These are phyloP conservation scores for Delphinus delphis DNA, from an alignment of 2,113 vertebrate genomes.

Conservation along the genomic window DNA sequence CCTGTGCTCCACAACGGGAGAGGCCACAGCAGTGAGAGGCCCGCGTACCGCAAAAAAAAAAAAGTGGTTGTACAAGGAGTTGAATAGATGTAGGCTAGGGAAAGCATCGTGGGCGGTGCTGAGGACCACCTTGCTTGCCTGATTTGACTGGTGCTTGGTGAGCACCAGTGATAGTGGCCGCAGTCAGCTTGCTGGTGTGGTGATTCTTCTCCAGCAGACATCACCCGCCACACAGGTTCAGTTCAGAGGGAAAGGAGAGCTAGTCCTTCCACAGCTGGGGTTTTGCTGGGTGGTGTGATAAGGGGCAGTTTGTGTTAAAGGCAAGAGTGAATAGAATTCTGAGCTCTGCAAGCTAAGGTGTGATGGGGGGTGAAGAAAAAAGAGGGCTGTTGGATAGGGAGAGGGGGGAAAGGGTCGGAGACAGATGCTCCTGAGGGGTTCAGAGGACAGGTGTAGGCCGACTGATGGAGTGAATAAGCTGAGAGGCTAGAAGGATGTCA, in stretches of 20 bases:
- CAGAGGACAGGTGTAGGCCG: background rate
- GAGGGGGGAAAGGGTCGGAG: background rate
- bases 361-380: background rate
- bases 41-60: too few relatives aligned
- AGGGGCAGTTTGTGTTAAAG: background rate
- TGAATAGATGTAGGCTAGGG: background rate
- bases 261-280: background rate
- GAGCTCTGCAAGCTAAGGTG: background rate
- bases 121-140: background rate
- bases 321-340: background rate
- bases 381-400: background rate
- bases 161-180: background rate
- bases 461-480: too few relatives aligned
- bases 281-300: background rate
- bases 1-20: too few relatives aligned
- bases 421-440: background rate
- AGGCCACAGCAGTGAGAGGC: too few relatives aligned
- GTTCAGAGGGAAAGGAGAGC: background rate
- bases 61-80: background rate
- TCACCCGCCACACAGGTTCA: rapidly evolving
- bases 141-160: background rate
- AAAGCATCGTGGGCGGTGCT: background rate
- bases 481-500: background rate
- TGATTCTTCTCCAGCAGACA: background rate
- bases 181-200: background rate